phyloP scores from a whole-genome alignment of 2,888 invertebrate genomes.

The Lacanobia oleracea region DNA sequence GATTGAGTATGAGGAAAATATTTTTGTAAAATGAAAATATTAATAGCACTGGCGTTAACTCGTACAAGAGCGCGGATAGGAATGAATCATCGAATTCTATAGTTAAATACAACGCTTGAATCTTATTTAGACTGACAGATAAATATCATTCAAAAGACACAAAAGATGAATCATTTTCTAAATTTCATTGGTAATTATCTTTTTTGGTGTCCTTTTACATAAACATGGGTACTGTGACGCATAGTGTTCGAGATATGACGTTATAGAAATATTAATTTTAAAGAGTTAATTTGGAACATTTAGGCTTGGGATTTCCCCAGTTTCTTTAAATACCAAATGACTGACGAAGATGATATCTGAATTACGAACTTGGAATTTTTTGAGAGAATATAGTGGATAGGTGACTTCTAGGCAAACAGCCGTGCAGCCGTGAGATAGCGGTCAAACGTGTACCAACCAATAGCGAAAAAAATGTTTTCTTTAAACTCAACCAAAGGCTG shows the following conservation, averaged over 20 bases:
- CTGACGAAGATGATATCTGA: too few relatives aligned
- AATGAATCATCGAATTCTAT: constrained; percentile 15
- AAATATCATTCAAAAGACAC: background rate
- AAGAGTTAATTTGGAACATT: background rate
- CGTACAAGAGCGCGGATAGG: background rate
- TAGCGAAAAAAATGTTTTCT: too few relatives aligned
- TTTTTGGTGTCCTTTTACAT: background rate
- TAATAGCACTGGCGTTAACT: background rate
- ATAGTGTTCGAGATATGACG: background rate
- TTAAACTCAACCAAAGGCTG: too few relatives aligned
- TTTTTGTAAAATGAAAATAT: background rate
- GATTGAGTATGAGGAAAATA: background rate
- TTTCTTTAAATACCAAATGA: too few relatives aligned
- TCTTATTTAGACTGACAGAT: background rate
- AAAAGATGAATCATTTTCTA: background rate
- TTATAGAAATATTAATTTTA: background rate
- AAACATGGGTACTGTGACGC: background rate
- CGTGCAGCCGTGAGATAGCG: too few relatives aligned
- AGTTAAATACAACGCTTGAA: background rate
- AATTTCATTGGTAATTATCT: background rate
- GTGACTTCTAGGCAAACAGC: too few relatives aligned
- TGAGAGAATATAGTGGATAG: too few relatives aligned
- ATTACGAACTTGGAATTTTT: background rate
- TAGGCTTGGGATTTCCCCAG: background rate
- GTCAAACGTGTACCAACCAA: too few relatives aligned